Conservation (phyloP, 2,888 invertebrate genomes). For the Leptogaster cylindrica region DNA sequence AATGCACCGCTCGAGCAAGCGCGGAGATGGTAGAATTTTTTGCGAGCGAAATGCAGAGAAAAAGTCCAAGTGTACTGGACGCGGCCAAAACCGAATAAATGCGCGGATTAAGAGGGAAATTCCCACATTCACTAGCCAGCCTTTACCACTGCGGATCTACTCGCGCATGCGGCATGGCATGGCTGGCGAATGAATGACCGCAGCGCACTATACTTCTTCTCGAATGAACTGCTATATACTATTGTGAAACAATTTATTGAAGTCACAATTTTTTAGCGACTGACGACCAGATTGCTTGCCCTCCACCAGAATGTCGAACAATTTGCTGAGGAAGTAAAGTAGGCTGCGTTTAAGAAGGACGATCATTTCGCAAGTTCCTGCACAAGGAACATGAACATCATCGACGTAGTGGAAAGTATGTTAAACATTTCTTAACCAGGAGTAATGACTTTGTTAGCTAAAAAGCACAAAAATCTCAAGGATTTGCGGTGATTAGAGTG, state of each 20-base stretch:
- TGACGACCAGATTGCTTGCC: neutral
- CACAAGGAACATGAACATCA: too few relatives aligned
- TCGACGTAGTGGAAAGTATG: too few relatives aligned
- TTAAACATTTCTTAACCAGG: constrained; percentile 45
- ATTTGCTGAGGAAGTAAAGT: neutral
- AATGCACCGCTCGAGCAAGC: constrained; percentile 32
- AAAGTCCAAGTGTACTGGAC: constrained; percentile 42
- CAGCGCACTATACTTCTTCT: constrained; percentile 2
- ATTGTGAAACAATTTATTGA: constrained; percentile 45
- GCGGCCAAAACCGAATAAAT: constrained; percentile 31
- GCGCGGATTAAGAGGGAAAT: constrained; percentile 44
- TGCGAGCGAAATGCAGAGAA: constrained; percentile 26
- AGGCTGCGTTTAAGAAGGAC: neutral
- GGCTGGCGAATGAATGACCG: too few relatives aligned
- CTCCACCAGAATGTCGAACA: constrained; percentile 15
- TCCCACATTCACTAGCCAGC: constrained; percentile 34
- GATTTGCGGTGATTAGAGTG: constrained; percentile 13
- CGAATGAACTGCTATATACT: constrained; percentile 40
- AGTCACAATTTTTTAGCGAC: constrained; percentile 42
- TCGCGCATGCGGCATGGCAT: constrained; percentile 19
- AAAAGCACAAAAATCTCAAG: constrained; percentile 33
- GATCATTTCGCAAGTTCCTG: neutral
- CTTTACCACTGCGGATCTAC: constrained; percentile 3
- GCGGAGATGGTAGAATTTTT: constrained; percentile 30
- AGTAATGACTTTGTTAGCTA: constrained; percentile 48